These are phyloP conservation scores for Pseudopodoces humilis DNA, from an alignment of 2,113 vertebrate species.

Conservation along the genomic window DNA sequence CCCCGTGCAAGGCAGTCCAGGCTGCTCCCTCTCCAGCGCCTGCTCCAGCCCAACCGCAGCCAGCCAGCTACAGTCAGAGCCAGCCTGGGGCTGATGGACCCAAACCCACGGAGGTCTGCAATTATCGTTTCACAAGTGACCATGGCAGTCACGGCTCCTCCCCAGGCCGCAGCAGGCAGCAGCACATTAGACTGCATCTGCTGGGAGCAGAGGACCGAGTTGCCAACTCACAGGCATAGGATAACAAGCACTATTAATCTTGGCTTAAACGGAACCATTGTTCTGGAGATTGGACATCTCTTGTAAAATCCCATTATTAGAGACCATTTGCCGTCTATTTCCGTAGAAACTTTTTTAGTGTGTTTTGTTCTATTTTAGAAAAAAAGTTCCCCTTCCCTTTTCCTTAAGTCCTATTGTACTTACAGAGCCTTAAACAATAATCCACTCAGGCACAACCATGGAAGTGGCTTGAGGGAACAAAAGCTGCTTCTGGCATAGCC, in stretches of 20 bases:
- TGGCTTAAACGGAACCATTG: slow-evolving; percentile 5
- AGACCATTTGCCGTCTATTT: slow-evolving; percentile 16
- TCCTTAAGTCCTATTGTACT: slow-evolving; percentile 1
- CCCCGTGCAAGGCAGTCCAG: fast-evolving
- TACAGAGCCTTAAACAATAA: slow-evolving; percentile 26
- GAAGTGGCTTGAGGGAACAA: slow-evolving; percentile 17
- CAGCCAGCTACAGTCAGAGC: background rate
- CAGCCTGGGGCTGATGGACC: background rate
- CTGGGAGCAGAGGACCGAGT: background rate
- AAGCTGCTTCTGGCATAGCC: slow-evolving; percentile 31
- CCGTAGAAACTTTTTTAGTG: background rate
- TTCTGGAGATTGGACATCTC: slow-evolving; percentile 11
- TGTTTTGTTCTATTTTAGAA: slow-evolving; percentile 14
- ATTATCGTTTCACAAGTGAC: background rate
- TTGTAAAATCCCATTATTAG: slow-evolving; percentile 23
- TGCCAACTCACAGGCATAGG: background rate
- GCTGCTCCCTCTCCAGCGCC: background rate
- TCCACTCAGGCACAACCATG: background rate
- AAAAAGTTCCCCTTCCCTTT: background rate
- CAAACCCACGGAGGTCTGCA: background rate
- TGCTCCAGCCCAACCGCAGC: fast-evolving
- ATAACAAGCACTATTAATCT: slow-evolving; percentile 14
- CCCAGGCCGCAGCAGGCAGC: background rate
- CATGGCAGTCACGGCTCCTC: fast-evolving
- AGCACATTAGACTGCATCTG: background rate